A percentile compares a stretch with the other conserved stretches of the same genome.
Evolutionary conservation across 2,888 invertebrate genomes (phyloP).

Genomic region (Xestoiulus laeticollis): DNA sequence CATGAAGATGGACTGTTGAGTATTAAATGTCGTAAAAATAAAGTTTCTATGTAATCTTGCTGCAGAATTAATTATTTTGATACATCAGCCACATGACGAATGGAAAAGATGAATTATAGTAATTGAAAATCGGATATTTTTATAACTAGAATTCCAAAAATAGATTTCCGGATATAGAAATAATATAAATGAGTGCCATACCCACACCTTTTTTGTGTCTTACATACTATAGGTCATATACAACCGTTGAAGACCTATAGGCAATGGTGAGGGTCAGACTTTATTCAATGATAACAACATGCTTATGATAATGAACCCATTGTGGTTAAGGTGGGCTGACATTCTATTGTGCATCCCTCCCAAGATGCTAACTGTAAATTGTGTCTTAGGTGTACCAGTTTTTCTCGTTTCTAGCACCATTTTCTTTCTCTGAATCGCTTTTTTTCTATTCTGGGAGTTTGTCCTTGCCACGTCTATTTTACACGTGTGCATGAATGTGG

Average conservation of each 20-base stretch:
- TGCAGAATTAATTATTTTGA: too few relatives aligned
- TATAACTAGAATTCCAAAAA: too few relatives aligned
- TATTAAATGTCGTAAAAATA: too few relatives aligned
- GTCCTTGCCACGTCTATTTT: not conserved
- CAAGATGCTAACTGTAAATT: not conserved
- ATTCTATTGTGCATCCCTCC: conserved; percentile 16
- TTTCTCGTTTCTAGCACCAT: conserved; percentile 9
- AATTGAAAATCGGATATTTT: too few relatives aligned
- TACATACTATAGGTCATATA: too few relatives aligned
- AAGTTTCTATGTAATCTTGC: too few relatives aligned
- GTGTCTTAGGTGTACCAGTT: not conserved
- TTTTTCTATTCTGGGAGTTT: conserved; percentile 4
- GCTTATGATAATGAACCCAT: conserved; percentile 41
- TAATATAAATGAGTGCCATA: not conserved
- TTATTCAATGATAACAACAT: not conserved
- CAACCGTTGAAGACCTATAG: not conserved
- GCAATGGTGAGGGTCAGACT: conserved; percentile 2
- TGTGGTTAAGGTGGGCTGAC: conserved; percentile 23
- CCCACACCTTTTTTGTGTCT: not conserved
- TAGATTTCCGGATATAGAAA: not conserved
- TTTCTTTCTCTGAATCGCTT: not conserved
- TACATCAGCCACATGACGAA: too few relatives aligned
- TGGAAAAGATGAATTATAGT: too few relatives aligned
- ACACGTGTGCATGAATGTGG: conserved; percentile 18
- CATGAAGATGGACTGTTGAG: too few relatives aligned